phyloP scores from a whole-genome alignment of 2,888 invertebrate species.

The Pterostichus niger region DNA sequence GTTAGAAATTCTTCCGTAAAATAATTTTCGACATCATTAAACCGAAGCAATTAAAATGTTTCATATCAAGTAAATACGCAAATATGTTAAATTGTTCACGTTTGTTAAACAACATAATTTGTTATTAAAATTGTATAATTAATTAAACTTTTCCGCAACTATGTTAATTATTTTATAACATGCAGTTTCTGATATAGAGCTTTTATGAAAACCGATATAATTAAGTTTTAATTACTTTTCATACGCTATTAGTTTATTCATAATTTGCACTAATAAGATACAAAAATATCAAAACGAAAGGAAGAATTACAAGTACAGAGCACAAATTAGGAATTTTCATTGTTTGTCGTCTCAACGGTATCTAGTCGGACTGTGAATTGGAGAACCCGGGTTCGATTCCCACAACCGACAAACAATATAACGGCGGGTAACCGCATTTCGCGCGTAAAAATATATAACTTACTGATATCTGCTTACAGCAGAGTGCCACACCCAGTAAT shows the following conservation, averaged over 20 bases:
- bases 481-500: no score
- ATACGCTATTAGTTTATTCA: neutral
- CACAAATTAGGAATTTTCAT: no score
- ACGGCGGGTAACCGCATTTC: no score
- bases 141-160: slow-evolving; percentile 43
- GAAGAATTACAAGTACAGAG: no score
- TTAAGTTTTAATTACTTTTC: slow-evolving; percentile 6
- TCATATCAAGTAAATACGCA: slow-evolving; percentile 28
- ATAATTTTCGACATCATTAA: slow-evolving; percentile 47
- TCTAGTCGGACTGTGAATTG: no score
- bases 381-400: no score
- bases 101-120: slow-evolving; percentile 51
- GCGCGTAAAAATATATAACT: no score
- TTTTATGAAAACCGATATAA: slow-evolving; percentile 30
- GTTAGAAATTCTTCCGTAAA: slow-evolving; percentile 30
- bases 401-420: no score
- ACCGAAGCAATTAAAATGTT: slow-evolving; percentile 10
- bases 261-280: neutral
- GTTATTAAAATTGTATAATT: slow-evolving; percentile 36
- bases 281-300: no score
- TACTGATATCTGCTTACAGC: no score
- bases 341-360: no score
- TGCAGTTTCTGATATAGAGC: neutral
- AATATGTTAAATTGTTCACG: slow-evolving; percentile 40
- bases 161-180: slow-evolving; percentile 38